Percentiles rank a stretch among this genome's conserved stretches.
These are phyloP conservation scores for Lepidocolaptes lacrymiger DNA, from an alignment of 2,797 vertebrate genomes.

Conservation along the genomic window DNA sequence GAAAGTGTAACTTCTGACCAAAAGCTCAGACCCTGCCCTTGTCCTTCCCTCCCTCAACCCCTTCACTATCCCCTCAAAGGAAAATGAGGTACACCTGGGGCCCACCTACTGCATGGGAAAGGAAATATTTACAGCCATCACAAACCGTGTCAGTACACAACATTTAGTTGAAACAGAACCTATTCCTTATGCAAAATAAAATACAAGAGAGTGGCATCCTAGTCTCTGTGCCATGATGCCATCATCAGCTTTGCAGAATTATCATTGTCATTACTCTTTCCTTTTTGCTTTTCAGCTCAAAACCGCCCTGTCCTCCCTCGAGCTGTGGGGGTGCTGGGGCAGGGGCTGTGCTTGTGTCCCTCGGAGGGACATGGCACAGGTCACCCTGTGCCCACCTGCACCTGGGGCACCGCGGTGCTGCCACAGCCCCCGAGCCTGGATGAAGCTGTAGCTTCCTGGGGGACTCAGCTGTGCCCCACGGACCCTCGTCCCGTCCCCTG, in stretches of 20 bases:
- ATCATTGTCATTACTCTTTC: neutral
- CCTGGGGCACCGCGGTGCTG: neutral
- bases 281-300: neutral
- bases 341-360: neutral
- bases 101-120: constrained; percentile 13
- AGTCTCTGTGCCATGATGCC: constrained; percentile 55
- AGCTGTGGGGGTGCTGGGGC: neutral
- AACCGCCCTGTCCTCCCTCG: neutral
- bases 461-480: fast-evolving
- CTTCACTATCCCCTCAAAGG: neutral
- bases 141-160: constrained; percentile 10
- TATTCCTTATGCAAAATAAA: constrained; percentile 36
- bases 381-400: fast-evolving
- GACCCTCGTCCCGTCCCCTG: neutral
- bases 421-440: fast-evolving
- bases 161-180: constrained; percentile 20
- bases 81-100: constrained; percentile 49
- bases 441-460: fast-evolving
- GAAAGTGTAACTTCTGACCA: constrained; percentile 64
- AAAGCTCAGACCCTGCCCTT: constrained; percentile 61
- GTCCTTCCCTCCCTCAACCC: constrained; percentile 42
- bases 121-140: constrained; percentile 54
- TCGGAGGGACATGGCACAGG: fast-evolving
- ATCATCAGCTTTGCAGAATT: constrained; percentile 34
- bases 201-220: constrained; percentile 16